Conservation (phyloP, 2,888 invertebrate genomes). For the Drosophila meridiana region DNA sequence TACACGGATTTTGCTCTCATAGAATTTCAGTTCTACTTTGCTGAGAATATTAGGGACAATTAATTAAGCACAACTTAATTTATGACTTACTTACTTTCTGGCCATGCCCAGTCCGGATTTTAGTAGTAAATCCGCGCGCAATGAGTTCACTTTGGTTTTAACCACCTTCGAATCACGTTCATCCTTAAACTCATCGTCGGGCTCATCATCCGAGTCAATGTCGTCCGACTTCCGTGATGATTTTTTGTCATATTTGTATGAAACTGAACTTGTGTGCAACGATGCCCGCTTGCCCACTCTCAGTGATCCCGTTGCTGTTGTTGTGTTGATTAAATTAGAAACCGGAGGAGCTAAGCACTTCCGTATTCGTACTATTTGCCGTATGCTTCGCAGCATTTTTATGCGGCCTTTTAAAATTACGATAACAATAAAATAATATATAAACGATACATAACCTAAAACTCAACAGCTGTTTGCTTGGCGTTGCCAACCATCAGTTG, state of each 20-base stretch:
- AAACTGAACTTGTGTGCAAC: constrained; percentile 42
- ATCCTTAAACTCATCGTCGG: constrained; percentile 85
- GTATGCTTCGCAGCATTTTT: constrained; percentile 56
- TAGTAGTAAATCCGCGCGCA: constrained; percentile 89
- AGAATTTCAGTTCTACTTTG: constrained; percentile 92
- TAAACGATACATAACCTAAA: constrained; percentile 59
- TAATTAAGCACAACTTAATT: background rate
- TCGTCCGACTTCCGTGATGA: constrained; percentile 72
- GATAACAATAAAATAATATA: constrained; percentile 40
- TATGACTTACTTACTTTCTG: constrained; percentile 87
- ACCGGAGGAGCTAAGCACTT: constrained; percentile 11
- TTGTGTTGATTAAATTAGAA: constrained; percentile 15
- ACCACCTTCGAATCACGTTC: constrained; percentile 89
- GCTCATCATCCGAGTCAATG: constrained; percentile 86
- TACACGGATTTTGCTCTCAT: constrained; percentile 91
- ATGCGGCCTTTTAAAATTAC: constrained; percentile 53
- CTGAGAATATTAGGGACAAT: constrained; percentile 83
- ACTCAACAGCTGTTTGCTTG: constrained; percentile 55
- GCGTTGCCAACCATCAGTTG: constrained; percentile 55
- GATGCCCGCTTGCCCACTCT: background rate
- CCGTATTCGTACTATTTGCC: constrained; percentile 43
- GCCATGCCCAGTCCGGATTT: constrained; percentile 90
- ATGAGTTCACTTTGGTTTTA: constrained; percentile 88
- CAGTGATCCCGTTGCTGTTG: background rate
- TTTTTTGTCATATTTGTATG: constrained; percentile 73